Evolutionary conservation across 2,797 vertebrate genomes (phyloP).

Genomic region (Craterocephalus amniculus): DNA sequence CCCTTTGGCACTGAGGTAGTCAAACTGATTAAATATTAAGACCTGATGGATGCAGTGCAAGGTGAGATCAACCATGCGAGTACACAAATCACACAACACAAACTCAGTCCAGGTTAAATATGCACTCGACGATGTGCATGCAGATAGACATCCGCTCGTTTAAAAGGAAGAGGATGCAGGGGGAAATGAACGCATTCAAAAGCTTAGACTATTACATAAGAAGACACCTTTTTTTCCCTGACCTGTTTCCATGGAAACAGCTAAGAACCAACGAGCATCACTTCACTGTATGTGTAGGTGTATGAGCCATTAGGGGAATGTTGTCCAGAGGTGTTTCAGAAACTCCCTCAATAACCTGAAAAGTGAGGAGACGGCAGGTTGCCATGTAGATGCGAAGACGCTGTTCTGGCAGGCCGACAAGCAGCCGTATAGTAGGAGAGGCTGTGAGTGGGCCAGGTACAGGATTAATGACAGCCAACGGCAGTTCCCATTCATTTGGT

Average conservation of each 20-base stretch:
- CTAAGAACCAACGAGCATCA: constrained; percentile 65
- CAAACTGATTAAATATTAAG: constrained; percentile 61
- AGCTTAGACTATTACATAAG: constrained; percentile 75
- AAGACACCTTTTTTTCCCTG: constrained; percentile 62
- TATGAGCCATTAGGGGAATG: constrained; percentile 60
- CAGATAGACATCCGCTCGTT: constrained; percentile 15
- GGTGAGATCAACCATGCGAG: constrained; percentile 32
- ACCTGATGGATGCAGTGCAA: constrained; percentile 49
- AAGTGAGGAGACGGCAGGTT: constrained; percentile 55
- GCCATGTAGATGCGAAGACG: constrained; percentile 48
- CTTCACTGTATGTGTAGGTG: constrained; percentile 71
- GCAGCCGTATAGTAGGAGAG: constrained; percentile 28
- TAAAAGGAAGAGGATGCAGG: constrained; percentile 37
- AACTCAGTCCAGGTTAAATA: constrained; percentile 50
- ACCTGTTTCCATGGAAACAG: constrained; percentile 84
- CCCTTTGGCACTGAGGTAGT: constrained; percentile 25
- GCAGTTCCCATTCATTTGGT: constrained; percentile 31
- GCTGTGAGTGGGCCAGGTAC: constrained; percentile 49
- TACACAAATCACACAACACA: constrained; percentile 44
- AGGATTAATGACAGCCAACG: constrained; percentile 33
- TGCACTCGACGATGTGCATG: constrained; percentile 35
- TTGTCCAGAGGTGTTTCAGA: constrained; percentile 70
- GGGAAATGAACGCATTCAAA: constrained; percentile 64
- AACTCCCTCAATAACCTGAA: constrained; percentile 60
- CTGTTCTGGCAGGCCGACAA: constrained; percentile 52